Evolutionary conservation across 2,113 vertebrate species (phyloP), one percentile per base, ranked within the genome.

Genomic region (Chamaetylas fuelleborni): DNA sequence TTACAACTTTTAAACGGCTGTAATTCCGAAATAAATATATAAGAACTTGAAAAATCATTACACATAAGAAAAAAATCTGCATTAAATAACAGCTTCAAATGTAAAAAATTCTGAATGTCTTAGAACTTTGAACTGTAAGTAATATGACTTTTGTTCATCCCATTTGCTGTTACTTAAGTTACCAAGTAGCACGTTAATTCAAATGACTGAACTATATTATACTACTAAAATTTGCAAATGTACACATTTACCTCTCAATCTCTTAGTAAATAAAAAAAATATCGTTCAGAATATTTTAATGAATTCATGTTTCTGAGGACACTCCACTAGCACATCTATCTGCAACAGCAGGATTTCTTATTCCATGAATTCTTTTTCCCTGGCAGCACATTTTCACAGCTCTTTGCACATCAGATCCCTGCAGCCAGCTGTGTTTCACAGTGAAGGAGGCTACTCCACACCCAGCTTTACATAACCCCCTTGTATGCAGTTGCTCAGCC

Each of bases 391-490:
- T 74, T 91, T 87, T 61, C 66, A 45, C 45, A 72, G 71, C 62
- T 77, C 90, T 60, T 5, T 58, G 74, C 71, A 90, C 74, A 82
- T 73, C 70, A 80, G 80, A 74, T 36, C 70, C 61, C 42, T 15
- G 40, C 84, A 85, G 38, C 48, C 88, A 90, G 62, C 36, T 40
- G 0, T 31, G 45, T 34, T 87, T 71, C 86, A 61, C 2, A n/a
- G 88, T 5, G 1, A 18, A 92, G 22, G 26, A 25, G 54, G 69
- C 47, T 72, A 34, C 47, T 90, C 79, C 92, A 95, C 93, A 80
- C 85, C 84, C 93, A 90, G 64, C 85, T 88, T 95, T 88, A 93
- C 8, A 5, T 86, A 95, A 94, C 47, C 8, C 47, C 36, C 20
- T 76, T 15, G 48, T n/a, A 74, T 0, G 0, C 31, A 45, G 60